Evolutionary conservation across 1,140 invertebrate species (phyloP).

Genomic region (Limonius californicus): DNA sequence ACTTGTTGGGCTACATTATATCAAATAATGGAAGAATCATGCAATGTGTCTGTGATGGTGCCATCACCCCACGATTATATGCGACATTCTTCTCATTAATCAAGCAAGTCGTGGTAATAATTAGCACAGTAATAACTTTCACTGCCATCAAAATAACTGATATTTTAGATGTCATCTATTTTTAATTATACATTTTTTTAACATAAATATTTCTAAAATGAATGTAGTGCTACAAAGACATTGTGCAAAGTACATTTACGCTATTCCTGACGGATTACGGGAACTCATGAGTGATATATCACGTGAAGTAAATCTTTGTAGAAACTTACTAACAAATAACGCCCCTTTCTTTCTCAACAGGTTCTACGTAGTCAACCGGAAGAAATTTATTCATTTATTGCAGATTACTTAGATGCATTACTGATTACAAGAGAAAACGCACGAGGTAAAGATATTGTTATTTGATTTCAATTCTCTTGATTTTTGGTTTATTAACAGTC

Average conservation of each 20-base stretch:
- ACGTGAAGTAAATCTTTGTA: constrained; percentile 51
- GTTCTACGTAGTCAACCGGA: constrained; percentile 59
- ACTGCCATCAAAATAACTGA: too few species aligned
- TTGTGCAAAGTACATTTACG: constrained; percentile 44
- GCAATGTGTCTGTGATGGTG: too few species aligned
- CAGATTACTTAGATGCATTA: constrained; percentile 64
- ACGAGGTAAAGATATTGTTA: constrained; percentile 41
- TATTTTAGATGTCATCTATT: too few species aligned
- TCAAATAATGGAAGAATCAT: too few species aligned
- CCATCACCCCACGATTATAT: too few species aligned
- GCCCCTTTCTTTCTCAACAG: constrained; percentile 33
- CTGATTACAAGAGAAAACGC: constrained; percentile 63
- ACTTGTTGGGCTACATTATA: too few species aligned
- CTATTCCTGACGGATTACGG: constrained; percentile 59
- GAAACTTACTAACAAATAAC: not conserved
- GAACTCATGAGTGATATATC: constrained; percentile 68
- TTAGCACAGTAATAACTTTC: too few species aligned
- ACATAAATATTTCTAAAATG: too few species aligned
- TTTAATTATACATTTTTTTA: too few species aligned
- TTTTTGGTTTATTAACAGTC: too few species aligned
- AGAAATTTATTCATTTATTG: constrained; percentile 60
- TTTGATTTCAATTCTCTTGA: not conserved
- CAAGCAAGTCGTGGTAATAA: too few species aligned
- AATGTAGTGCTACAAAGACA: constrained; percentile 41
- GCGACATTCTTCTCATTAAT: too few species aligned